These are phyloP conservation scores for Squalus acanthias DNA, from an alignment of 2,797 vertebrate species.

Conservation along the genomic window DNA sequence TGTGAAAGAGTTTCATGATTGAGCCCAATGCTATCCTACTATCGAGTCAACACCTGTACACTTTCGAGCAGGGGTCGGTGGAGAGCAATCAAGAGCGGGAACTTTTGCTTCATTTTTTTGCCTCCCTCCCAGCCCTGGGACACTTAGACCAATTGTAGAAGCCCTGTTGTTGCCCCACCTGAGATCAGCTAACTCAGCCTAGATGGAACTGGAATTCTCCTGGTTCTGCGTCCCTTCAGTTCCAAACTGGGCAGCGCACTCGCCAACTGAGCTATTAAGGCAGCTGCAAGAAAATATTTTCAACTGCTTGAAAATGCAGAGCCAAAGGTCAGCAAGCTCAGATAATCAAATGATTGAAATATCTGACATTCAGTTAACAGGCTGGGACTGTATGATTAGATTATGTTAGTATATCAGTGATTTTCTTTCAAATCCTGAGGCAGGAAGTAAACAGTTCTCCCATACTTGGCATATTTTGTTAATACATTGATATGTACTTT, in stretches of 20 bases:
- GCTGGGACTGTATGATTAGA: not conserved
- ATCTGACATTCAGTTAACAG: not conserved
- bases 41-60: not conserved
- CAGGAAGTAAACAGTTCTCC: conserved; percentile 11
- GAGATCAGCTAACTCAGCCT: not conserved
- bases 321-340: not conserved
- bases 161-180: not conserved
- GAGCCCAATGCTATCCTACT: not conserved
- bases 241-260: not conserved
- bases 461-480: not conserved
- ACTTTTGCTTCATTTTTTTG: not conserved
- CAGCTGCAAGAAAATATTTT: not conserved
- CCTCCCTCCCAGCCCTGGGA: not conserved
- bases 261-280: not conserved
- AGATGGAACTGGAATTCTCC: not conserved
- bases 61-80: not conserved
- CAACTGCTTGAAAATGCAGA: not conserved
- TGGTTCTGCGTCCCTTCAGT: not conserved
- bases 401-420: conserved; percentile 23
- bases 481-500: not conserved
- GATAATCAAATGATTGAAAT: conserved; percentile 2
- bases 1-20: not conserved
- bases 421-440: conserved; percentile 7
- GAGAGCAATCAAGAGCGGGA: not conserved
- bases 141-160: not conserved